Base-by-base conservation (phyloP, 1,140 invertebrate species). In the Meteorus sp. region DNA sequence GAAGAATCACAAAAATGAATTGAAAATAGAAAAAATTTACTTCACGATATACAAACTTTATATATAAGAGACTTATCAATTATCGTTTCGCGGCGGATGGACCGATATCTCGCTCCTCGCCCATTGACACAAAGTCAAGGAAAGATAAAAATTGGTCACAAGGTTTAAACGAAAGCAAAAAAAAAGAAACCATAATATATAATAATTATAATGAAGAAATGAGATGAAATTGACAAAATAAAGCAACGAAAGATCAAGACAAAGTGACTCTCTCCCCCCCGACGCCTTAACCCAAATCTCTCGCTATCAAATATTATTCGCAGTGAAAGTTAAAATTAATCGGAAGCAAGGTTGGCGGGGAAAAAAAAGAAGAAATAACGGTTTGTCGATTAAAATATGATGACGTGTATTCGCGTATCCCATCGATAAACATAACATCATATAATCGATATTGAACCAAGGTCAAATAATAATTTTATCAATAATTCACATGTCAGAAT, bases 21-120 rank as follows among this genome's bases (percentile, higher is more conserved):
- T 13, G 20, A 39, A 52, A 39, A 39, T n/a, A 39, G 25, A 47
- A 47, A 19, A 44, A 41, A 41, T 41, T n/a, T 41, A 41, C 5
- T 7, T 41, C n/a, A 7, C n/a, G 13, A 41, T 41, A 17, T 17
- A 15, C 15, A 19, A 39, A 43, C 27, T 29, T 4, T 9, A 43
- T 6, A 43, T 6, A 43, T 19, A 17, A 2, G 39, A 19, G 19
- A 19, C 20, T 47, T 44, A 50, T 48, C 45, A 27, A 48, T 48
- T n/a, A 29, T 39, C 35, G n/a, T n/a, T n/a, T 8, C 35, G 15
- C 35, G 13, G 35, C 33, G 23, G 8, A 22, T 47, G 44, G 9
- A 47, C 44, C 13, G 44, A 47, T 47, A n/a, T 44, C 9, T 20
- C 11, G 15, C 20, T 44, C 4, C 20, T 7, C 9, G 4, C 9